A percentile compares a stretch with the other conserved stretches of the same genome.
These are phyloP conservation scores for Motacilla tschutschensis DNA, from an alignment of 2,113 vertebrate species.

Conservation along the genomic window DNA sequence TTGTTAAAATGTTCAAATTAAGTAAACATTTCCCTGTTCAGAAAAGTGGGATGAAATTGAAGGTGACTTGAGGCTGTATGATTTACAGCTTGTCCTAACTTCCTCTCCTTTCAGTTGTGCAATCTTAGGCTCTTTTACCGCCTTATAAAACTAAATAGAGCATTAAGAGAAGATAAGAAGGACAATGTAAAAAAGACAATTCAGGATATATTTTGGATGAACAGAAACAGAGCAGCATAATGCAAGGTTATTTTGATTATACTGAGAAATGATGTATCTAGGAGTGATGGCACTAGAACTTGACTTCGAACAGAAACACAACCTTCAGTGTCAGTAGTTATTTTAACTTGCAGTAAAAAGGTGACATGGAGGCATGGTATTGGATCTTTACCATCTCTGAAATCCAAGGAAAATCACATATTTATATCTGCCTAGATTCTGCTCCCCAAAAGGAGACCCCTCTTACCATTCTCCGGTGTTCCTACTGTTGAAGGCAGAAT, in stretches of 20 bases:
- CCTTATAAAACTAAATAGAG: not conserved
- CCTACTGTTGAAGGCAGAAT: constrained; percentile 70
- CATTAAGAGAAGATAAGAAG: not conserved
- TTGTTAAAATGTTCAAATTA: not conserved
- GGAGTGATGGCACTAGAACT: not conserved
- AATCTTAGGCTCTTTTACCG: not conserved
- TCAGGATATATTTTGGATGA: not conserved
- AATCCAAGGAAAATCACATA: not conserved
- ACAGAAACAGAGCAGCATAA: constrained; percentile 8
- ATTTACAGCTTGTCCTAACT: not conserved
- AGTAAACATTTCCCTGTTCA: not conserved
- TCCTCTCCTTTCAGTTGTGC: not conserved
- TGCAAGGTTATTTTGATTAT: not conserved
- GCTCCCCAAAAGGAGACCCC: not conserved
- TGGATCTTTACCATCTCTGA: not conserved
- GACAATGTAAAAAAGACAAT: not conserved
- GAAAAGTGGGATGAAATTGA: not conserved
- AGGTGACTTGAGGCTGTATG: not conserved
- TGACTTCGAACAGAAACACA: not conserved
- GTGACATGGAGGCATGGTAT: not conserved
- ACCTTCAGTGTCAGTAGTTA: not conserved
- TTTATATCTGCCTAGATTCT: not conserved
- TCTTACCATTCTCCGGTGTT: constrained; percentile 71
- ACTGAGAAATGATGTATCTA: not conserved
- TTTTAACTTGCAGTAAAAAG: constrained; percentile 3